A percentile compares a stretch with the other conserved stretches of the same genome.
These are phyloP conservation scores for Stenoptilia bipunctidactyla DNA, from an alignment of 2,888 invertebrate species.

Conservation along the genomic window DNA sequence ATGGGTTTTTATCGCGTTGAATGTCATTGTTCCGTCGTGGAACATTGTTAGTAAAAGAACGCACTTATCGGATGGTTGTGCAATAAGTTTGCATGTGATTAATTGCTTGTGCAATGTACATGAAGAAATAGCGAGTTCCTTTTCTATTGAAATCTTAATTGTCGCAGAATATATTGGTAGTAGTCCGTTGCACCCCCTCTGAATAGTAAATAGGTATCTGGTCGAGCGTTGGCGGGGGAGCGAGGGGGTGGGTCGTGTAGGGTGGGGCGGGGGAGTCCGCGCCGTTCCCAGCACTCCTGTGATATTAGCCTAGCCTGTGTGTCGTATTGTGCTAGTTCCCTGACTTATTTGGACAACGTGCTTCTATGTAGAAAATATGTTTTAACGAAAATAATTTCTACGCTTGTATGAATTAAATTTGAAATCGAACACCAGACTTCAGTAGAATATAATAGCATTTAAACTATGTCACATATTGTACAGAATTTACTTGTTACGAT, in stretches of 20 bases:
- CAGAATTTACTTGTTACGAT: constrained; percentile 29
- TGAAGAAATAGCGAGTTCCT: constrained; percentile 33
- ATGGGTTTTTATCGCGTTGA: constrained; percentile 19
- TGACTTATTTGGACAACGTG: constrained; percentile 49
- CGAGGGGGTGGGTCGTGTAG: constrained; percentile 18
- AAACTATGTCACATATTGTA: constrained; percentile 36
- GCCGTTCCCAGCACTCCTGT: constrained; percentile 69
- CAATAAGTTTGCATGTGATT: constrained; percentile 31
- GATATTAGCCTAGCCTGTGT: constrained; percentile 71
- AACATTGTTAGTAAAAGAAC: constrained; percentile 10
- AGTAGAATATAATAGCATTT: constrained; percentile 40
- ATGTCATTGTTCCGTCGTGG: constrained; percentile 25
- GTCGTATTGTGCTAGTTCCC: constrained; percentile 68
- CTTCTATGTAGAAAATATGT: constrained; percentile 42
- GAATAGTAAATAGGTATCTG: constrained; percentile 61
- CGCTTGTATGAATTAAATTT: constrained; percentile 20
- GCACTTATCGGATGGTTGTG: constrained; percentile 32
- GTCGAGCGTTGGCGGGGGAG: constrained; percentile 22
- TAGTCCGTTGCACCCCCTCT: constrained; percentile 57
- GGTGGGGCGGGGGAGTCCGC: constrained; percentile 31
- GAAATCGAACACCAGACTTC: constrained; percentile 43
- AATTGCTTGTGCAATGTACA: constrained; percentile 33
- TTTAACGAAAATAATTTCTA: constrained; percentile 35
- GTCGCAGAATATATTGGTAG: constrained; percentile 62
- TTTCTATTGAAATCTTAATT: constrained; percentile 63